Conservation (phyloP, 1,140 invertebrate genomes). For the Parapsyche elsis region DNA sequence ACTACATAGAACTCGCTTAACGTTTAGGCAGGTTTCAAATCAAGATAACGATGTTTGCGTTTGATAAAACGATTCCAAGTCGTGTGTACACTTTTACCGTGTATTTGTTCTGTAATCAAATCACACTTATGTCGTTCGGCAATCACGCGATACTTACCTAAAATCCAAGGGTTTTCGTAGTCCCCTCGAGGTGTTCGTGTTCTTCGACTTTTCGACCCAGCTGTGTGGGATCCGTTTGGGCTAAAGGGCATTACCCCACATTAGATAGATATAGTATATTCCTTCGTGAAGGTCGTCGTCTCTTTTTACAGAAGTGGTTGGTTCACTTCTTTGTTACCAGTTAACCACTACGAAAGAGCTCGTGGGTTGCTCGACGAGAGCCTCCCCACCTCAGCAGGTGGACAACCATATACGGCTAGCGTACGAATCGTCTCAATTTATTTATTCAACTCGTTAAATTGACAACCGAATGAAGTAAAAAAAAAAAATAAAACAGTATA, state of each 20-base stretch:
- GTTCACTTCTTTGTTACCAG: constrained; percentile 7
- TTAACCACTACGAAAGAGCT: neutral
- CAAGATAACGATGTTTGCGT: neutral
- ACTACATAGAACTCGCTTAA: too few species aligned
- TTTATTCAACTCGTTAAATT: constrained; percentile 7
- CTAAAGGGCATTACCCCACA: constrained; percentile 26
- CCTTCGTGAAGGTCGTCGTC: constrained; percentile 18
- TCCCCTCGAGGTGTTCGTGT: neutral
- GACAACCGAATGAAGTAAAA: neutral
- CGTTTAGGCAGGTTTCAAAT: too few species aligned
- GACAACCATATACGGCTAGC: constrained; percentile 14
- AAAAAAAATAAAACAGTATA: neutral
- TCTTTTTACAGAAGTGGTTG: neutral
- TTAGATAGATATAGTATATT: neutral
- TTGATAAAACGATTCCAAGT: neutral
- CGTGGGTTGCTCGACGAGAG: neutral
- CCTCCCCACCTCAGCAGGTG: constrained; percentile 36
- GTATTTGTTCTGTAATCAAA: constrained; percentile 8
- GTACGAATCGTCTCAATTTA: neutral
- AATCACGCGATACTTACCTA: neutral
- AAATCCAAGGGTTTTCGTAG: neutral
- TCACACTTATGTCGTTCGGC: neutral
- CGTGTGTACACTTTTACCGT: neutral
- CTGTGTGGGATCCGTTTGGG: neutral
- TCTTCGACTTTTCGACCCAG: neutral